These are phyloP conservation scores for Varroa destructor DNA, from an alignment of 1,140 invertebrate genomes.

Conservation along the genomic window DNA sequence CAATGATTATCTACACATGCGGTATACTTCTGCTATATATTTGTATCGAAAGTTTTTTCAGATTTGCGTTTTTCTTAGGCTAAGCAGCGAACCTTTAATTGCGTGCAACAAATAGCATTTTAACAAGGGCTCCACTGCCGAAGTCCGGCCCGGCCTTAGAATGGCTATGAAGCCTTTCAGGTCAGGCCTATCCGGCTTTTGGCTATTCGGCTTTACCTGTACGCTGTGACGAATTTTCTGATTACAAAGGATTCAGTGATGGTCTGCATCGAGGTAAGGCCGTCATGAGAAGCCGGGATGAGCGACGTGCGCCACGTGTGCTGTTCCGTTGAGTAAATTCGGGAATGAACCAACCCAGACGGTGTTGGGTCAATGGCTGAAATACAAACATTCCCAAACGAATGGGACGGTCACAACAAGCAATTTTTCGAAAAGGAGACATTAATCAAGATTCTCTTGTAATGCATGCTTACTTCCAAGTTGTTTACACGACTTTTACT, in stretches of 20 bases:
- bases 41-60: no score
- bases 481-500: no score
- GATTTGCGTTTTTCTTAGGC: no score
- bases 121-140: no score
- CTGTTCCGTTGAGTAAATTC: slow-evolving; percentile 37
- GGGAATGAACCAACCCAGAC: slow-evolving; percentile 34
- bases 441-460: slow-evolving; percentile 51
- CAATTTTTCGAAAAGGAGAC: no score
- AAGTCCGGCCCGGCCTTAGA: no score
- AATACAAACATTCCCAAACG: slow-evolving; percentile 25
- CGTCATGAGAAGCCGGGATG: slow-evolving; percentile 36
- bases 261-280: slow-evolving; percentile 35
- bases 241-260: slow-evolving; percentile 38
- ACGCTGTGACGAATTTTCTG: slow-evolving; percentile 37
- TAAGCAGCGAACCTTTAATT: no score
- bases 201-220: slow-evolving; percentile 30
- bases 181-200: no score
- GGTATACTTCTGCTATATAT: no score
- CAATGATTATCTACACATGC: no score
- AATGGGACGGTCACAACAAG: slow-evolving; percentile 32
- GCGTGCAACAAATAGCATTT: no score
- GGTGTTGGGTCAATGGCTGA: slow-evolving; percentile 28
- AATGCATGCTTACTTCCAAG: slow-evolving; percentile 42
- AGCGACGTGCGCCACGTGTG: slow-evolving; percentile 35
- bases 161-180: no score